Evolutionary conservation across 92 coral and sea anemone species (phyloP), one percentile per base, ranked within the genome.

Genomic region (Nematostella vectensis): DNA sequence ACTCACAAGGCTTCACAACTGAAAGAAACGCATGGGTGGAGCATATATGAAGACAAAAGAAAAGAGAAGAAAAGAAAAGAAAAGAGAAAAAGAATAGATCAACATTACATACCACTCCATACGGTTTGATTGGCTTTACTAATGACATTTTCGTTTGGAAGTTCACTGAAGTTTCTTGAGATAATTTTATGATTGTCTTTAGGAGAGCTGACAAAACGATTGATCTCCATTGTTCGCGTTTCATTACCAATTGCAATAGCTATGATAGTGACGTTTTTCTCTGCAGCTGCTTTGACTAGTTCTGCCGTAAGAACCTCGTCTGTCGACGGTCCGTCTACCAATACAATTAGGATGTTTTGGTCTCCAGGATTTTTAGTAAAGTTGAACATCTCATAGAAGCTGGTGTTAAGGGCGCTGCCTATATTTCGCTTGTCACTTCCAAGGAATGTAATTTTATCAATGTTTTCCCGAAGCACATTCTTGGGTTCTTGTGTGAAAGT

Each of bases 331-430:
- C 51, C 9, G 23, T 45, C 51, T 45, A 45, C 23, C 21, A 45
- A 22, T 11, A 45, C 18, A 4, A 45, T 45, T 4, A 45, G 51
- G 23, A 45, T 45, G 21, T 45, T 45, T 4, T 45, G 9, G 21
- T 45, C 51, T 10, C 51, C 51, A 6, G 51, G 23, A 11, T 9
- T 45, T 11, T 4, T 17, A 4, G 51, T 45, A 22, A 45, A 45
- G 51, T 45, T 45, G 51, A 45, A 45, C 51, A 45, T 45, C 4
- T 45, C 17, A 22, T 45, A 4, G 23, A 45, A 45, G 9, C 11
- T 45, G 21, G 18, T 22, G 21, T 45, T 45, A 9, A 6, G 23
- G 9, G 51, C 51, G 21, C 18, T 8, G 9, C 51, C 51, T 10
- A 45, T 45, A 6, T 17, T 45, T 45, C 51, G 9, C 40, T 6